phyloP scores from a whole-genome alignment of 2,888 invertebrate species.

The Sinhomidia bicolor region DNA sequence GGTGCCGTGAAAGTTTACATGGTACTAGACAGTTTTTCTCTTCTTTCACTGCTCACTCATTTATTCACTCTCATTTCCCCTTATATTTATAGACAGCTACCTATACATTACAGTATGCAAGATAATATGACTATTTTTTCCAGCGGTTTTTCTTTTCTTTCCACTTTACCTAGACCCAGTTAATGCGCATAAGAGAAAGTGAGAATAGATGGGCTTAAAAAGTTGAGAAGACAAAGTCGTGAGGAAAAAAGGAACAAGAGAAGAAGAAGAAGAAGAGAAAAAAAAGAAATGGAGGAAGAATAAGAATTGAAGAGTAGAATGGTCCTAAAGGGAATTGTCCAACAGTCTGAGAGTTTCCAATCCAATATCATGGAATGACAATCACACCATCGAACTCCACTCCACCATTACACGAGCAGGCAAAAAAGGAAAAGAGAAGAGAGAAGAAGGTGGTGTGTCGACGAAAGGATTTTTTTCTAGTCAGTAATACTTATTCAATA shows the following conservation, averaged over 20 bases:
- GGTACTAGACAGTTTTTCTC: not conserved
- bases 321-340: constrained; percentile 67
- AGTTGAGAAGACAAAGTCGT: constrained; percentile 33
- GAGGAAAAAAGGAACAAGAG: constrained; percentile 3
- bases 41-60: constrained; percentile 4
- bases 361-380: constrained; percentile 65
- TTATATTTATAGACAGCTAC: too few relatives aligned
- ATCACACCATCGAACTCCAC: constrained; percentile 49
- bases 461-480: constrained; percentile 1
- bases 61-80: constrained; percentile 11
- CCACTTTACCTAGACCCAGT: constrained; percentile 9
- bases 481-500: constrained; percentile 60
- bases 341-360: constrained; percentile 54
- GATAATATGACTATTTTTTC: not conserved
- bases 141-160: too few relatives aligned
- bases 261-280: not conserved
- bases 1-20: constrained; percentile 7
- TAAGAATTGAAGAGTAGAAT: constrained; percentile 61
- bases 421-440: not conserved
- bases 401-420: not conserved
- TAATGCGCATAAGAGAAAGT: constrained; percentile 8
- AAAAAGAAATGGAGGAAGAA: constrained; percentile 17
- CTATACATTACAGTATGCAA: too few relatives aligned
- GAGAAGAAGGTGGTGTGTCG: too few relatives aligned
- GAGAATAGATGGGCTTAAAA: not conserved